Base-by-base conservation (phyloP, 1,140 invertebrate genomes). In the Euschistus heros region DNA sequence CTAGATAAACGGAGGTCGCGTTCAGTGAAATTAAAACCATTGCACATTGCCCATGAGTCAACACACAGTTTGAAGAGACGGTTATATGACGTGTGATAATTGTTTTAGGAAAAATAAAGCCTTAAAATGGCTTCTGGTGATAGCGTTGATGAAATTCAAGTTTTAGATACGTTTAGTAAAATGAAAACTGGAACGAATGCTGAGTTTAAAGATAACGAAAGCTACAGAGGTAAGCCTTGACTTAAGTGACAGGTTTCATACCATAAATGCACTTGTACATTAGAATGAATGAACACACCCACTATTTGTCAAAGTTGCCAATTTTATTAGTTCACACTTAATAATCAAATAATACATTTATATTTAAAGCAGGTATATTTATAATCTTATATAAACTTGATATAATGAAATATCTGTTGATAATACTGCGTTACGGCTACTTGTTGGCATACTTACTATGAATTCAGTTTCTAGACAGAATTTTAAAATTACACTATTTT, bases 71-170 rank as follows among this genome's bases (percentile, higher is more conserved):
- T 42, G 26, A 62, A 62, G 30, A 15, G 30, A 17, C 33, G n/a
- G 18, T 62, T 62, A 37, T 33, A 46, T 62, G 60, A 62, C 26
- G 30, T 37, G 60, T 57, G 24, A 26, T 63, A 63, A 50, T 47
- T 47, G 17, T 27, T 50, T 24, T 50, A 17, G 46, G 26, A 18
- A 50, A 33, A 59, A 33, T 20, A 18, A 59, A 59, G 59, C 62
- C 46, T 64, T 80, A 82, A 82, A 80, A 85, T 85, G 84, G 84
- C 83, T 81, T 84, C 84, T 74, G 82, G 82, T 71, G 81, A 84
- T 73, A 82, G 77, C 72, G 80, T 82, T 71, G 81, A 84, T 75
- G 80, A 79, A 75, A 85, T 85, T 72, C 81, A 84, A 76, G 78
- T 83, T 71, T 78, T 78, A 46, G 78, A 79, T 70, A 75, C 76